Base-by-base conservation (phyloP, 2,888 invertebrate genomes). In the Melipona bicolor region DNA sequence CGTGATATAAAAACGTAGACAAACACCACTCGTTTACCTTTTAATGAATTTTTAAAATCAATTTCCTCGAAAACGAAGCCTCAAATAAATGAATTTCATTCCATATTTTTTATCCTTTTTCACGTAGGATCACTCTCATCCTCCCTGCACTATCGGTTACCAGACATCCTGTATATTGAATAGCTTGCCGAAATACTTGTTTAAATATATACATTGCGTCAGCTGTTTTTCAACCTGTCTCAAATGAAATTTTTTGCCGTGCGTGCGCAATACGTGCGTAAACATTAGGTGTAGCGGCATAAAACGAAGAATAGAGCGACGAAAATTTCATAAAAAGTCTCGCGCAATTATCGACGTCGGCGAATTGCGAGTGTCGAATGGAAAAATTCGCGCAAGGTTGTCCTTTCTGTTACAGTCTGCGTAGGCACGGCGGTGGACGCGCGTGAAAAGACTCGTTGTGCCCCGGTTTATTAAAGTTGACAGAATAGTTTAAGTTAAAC, bases 401-500 rank as follows among this genome's bases (percentile, higher is more conserved):
- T 3, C 3, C 4, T 59, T 59, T n/a, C 56, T 59, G 2, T 15
- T 24, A 3, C 15, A 59, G 5, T 3, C 27, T 52, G 6, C 9
- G 3, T 17, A 61, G 11, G 9, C 19, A 19, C 17, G 11, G 4
- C 19, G 9, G 9, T 19, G 13, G 11, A 13, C 21, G 13, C 0
- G 62, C 13, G 11, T 21, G 13, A 21, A 21, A 32, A 4, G 1
- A 21, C 13, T 9, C n/a, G 21, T 65, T n/a, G 43, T 17, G 6
- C 6, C 15, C 13, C 4, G 15, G 24, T 54, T 54, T 54, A 70
- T 32, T 24, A 32, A 54, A 49, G 4, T 72, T 43, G 24, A 24
- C 59, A 70, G 24, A 67, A 61, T 43, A 81, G 69, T 82, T 61
- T 43, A 49, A 43, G 49, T 65, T 36, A 24, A 64, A 65, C 17